A percentile compares a stretch with the other conserved stretches of the same genome.
These are phyloP conservation scores for Ectropis crepuscularia DNA, from an alignment of 2,888 invertebrate genomes.

Conservation along the genomic window DNA sequence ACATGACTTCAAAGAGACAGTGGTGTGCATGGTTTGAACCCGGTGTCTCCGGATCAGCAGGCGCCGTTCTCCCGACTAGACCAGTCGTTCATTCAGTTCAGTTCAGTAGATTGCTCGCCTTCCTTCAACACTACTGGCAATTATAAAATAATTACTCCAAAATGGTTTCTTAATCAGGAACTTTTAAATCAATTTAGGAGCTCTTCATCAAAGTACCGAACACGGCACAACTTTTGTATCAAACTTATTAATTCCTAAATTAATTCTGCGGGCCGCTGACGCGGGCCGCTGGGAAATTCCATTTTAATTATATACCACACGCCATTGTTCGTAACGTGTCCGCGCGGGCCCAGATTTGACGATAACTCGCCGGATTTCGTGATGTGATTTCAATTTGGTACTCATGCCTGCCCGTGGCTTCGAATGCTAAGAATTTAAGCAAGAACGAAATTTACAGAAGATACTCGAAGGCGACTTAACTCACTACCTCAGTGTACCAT, in stretches of 20 bases:
- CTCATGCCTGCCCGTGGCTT: not conserved
- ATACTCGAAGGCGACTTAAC: no score
- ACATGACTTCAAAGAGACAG: no score
- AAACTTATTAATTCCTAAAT: slow-evolving; percentile 28
- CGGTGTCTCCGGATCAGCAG: no score
- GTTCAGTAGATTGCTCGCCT: no score
- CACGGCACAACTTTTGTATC: slow-evolving; percentile 14
- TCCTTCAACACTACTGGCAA: no score
- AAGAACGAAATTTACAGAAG: no score
- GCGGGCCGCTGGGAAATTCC: slow-evolving; percentile 28
- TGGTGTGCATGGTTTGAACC: no score
- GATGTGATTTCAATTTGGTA: slow-evolving; percentile 12
- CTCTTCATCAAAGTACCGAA: slow-evolving; percentile 5
- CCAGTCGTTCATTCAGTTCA: no score
- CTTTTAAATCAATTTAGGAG: slow-evolving; percentile 4
- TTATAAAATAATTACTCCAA: not conserved
- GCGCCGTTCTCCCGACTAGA: no score
- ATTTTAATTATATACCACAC: slow-evolving; percentile 30
- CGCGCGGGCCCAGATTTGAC: slow-evolving; percentile 13
- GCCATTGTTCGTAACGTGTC: slow-evolving; percentile 18
- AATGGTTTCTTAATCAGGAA: not conserved
- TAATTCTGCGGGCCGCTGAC: slow-evolving; percentile 19
- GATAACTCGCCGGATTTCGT: slow-evolving; percentile 13
- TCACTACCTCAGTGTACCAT: no score
- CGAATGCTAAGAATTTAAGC: no score